Evolutionary conservation across 2,113 vertebrate genomes (phyloP).

Genomic region (Epinephelus lanceolatus): DNA sequence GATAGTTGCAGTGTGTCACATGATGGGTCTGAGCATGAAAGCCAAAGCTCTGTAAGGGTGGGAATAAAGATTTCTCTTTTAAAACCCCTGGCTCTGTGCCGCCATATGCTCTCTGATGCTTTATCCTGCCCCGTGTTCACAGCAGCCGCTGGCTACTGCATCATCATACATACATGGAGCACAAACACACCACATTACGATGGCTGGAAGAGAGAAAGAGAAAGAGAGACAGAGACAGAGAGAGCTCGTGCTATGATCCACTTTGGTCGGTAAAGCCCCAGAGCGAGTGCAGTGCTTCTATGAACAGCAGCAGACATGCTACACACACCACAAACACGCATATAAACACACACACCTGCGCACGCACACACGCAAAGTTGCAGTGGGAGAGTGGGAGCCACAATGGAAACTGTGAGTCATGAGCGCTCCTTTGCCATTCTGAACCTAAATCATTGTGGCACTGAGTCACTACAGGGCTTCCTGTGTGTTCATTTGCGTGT

Average conservation of each 20-base stretch:
- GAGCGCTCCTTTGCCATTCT: constrained; percentile 76
- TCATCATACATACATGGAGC: constrained; percentile 20
- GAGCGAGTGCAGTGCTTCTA: constrained; percentile 56
- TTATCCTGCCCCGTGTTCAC: constrained; percentile 23
- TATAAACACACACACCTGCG: constrained; percentile 48
- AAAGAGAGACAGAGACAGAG: constrained; percentile 16
- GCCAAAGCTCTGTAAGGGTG: constrained; percentile 30
- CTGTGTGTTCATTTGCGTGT: constrained; percentile 75
- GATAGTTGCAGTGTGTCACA: constrained; percentile 62
- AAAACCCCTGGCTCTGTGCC: constrained; percentile 28
- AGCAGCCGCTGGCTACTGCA: constrained; percentile 30
- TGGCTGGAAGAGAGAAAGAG: constrained; percentile 26
- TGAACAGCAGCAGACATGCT: constrained; percentile 61
- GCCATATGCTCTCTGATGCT: constrained; percentile 54
- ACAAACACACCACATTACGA: constrained; percentile 51
- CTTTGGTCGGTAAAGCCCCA: constrained; percentile 58
- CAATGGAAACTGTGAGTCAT: constrained; percentile 85
- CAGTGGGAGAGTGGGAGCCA: constrained; percentile 73
- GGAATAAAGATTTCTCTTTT: constrained; percentile 49
- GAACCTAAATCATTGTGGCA: constrained; percentile 83
- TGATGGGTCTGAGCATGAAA: constrained; percentile 57
- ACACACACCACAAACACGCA: constrained; percentile 42
- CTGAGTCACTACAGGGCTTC: constrained; percentile 82
- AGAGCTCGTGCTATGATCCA: constrained; percentile 48
- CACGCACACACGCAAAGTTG: constrained; percentile 48